Conservation (phyloP, 2,888 invertebrate species). For the Nephrocerus scutellatus region DNA sequence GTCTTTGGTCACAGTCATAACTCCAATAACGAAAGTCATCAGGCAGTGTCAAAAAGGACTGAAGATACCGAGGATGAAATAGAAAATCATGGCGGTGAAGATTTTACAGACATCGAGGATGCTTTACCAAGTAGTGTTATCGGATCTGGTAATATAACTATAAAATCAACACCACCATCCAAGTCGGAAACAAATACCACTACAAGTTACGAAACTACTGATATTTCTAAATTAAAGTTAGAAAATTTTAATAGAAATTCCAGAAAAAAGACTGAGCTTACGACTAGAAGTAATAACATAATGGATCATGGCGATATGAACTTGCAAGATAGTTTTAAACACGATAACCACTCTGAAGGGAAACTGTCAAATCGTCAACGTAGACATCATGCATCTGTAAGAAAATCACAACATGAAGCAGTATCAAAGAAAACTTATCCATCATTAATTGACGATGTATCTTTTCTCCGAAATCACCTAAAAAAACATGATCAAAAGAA, state of each 20-base stretch:
- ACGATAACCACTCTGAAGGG: no score
- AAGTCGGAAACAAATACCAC: slow-evolving; percentile 7
- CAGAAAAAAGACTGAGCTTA: slow-evolving; percentile 17
- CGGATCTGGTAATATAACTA: no score
- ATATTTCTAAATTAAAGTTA: slow-evolving; percentile 26
- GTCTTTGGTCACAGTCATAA: no score
- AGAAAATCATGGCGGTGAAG: slow-evolving; percentile 43
- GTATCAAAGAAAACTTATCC: no score
- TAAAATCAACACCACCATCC: no score
- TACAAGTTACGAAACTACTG: slow-evolving; percentile 3
- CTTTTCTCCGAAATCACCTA: slow-evolving; percentile 16
- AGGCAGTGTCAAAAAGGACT: slow-evolving; percentile 11
- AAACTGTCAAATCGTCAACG: no score
- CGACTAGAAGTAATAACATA: no score
- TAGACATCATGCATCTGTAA: no score
- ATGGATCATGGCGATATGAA: no score
- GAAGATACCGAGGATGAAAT: slow-evolving; percentile 27
- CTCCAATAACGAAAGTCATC: neutral
- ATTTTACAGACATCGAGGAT: slow-evolving; percentile 34
- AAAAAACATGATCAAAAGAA: slow-evolving; percentile 14
- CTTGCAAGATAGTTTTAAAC: no score
- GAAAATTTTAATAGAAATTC: slow-evolving; percentile 26
- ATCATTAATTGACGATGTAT: neutral
- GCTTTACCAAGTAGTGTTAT: no score
- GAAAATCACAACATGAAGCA: no score